These are phyloP conservation scores for Scartelaos histophorus DNA, from an alignment of 2,113 vertebrate species.

Conservation along the genomic window DNA sequence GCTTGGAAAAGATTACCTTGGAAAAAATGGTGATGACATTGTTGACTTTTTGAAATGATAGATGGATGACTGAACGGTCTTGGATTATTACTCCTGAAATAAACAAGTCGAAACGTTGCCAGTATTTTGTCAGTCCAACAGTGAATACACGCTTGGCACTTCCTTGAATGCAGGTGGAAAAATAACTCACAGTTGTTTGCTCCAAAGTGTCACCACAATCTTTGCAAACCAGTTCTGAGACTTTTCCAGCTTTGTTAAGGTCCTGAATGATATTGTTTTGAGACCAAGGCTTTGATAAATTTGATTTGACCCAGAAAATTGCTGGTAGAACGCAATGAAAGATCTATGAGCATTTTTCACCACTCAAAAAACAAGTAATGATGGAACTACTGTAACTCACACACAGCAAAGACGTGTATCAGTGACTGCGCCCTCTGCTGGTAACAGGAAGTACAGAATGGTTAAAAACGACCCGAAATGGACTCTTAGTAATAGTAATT, in stretches of 20 bases:
- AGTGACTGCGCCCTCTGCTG: no score
- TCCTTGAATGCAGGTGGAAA: background rate
- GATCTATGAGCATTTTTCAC: background rate
- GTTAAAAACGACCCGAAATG: no score
- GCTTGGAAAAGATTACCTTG: background rate
- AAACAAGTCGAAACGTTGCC: background rate
- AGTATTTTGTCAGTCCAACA: background rate
- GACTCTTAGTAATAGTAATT: no score
- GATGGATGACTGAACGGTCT: background rate
- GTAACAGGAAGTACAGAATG: no score
- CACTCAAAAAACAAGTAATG: no score
- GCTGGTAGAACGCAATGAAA: background rate
- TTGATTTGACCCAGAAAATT: background rate
- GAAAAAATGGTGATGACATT: background rate
- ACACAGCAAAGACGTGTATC: no score
- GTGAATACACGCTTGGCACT: background rate
- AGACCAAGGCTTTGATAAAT: background rate
- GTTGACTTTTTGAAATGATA: conserved; percentile 2
- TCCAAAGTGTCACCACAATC: background rate
- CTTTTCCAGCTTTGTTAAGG: background rate
- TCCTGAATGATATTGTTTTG: background rate
- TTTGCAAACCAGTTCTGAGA: background rate
- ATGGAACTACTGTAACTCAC: no score
- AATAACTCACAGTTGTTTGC: background rate
- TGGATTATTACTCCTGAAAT: background rate